phyloP scores from a whole-genome alignment of 2,888 invertebrate genomes.

The Scaptomyza flava region DNA sequence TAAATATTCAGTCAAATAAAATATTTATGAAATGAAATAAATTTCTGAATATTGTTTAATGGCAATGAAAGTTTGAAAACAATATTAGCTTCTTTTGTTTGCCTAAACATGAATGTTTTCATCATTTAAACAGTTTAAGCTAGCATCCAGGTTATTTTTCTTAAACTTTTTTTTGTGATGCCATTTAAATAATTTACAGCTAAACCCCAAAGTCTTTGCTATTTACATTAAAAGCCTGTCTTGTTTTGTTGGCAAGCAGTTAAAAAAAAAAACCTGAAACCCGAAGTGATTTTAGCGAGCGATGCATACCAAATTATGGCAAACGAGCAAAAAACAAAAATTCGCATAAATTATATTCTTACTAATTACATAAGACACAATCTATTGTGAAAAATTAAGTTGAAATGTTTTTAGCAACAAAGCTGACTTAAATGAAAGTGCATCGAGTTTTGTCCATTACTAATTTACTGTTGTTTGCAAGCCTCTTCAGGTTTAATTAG shows the following conservation, averaged over 20 bases:
- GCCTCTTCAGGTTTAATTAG: neutral
- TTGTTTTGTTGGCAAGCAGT: conserved; percentile 6
- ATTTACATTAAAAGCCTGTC: conserved; percentile 27
- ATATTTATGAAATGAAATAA: neutral
- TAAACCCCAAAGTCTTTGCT: neutral
- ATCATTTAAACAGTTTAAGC: neutral
- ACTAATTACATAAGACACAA: conserved; percentile 27
- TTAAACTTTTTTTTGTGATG: neutral
- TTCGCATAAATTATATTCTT: conserved; percentile 52
- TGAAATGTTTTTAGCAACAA: neutral
- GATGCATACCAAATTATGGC: conserved; percentile 51
- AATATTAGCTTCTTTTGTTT: neutral
- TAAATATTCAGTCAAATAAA: neutral
- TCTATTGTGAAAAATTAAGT: conserved; percentile 49
- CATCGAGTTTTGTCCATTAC: neutral
- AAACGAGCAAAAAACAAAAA: conserved; percentile 29
- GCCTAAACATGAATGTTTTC: neutral
- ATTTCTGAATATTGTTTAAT: neutral
- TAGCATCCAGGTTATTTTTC: neutral
- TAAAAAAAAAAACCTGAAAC: conserved; percentile 45
- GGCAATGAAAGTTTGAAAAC: neutral
- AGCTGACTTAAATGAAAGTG: conserved; percentile 9
- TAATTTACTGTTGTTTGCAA: neutral
- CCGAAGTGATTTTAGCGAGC: conserved; percentile 12
- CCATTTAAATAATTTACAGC: neutral